Evolutionary conservation across 2,797 vertebrate species (phyloP).

Genomic region (Hydrocynus forskahlii): DNA sequence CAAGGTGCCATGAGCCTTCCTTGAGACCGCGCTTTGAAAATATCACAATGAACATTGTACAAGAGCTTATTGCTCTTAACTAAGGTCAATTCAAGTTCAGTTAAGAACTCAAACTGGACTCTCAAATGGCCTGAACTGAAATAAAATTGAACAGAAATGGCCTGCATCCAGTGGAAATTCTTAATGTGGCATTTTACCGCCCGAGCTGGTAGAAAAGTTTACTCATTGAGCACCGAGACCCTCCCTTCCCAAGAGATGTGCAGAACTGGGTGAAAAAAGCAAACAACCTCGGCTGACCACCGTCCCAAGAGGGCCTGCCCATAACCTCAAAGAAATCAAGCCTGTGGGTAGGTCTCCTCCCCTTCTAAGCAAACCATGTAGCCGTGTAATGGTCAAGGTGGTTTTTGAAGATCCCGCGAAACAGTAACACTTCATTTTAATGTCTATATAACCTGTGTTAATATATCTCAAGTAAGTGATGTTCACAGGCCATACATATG

Average conservation of each 20-base stretch:
- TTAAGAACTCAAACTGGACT: conserved; percentile 10
- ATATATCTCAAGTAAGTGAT: conserved; percentile 1
- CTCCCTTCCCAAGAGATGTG: conserved; percentile 50
- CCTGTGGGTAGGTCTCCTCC: conserved; percentile 69
- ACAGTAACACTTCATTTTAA: conserved; percentile 54
- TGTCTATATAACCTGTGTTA: conserved; percentile 19
- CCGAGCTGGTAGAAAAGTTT: conserved; percentile 33
- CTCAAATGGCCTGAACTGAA: conserved; percentile 35
- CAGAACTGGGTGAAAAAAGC: conserved; percentile 67
- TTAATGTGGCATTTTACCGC: conserved; percentile 13
- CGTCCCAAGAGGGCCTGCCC: conserved; percentile 79
- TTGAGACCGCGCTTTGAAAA: background rate
- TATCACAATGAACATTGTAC: background rate
- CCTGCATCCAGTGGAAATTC: conserved; percentile 23
- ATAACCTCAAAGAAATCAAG: conserved; percentile 83
- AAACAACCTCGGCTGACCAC: conserved; percentile 81
- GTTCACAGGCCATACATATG: background rate
- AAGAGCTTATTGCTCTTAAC: background rate
- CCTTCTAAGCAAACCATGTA: conserved; percentile 72
- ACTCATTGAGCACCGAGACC: conserved; percentile 46
- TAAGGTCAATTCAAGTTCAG: background rate
- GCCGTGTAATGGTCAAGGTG: conserved; percentile 76
- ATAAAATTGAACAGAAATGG: conserved; percentile 27
- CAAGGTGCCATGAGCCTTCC: background rate
- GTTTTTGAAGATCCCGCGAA: conserved; percentile 61